phyloP scores from a whole-genome alignment of 2,888 invertebrate genomes.

The Oligia fasciuncula region DNA sequence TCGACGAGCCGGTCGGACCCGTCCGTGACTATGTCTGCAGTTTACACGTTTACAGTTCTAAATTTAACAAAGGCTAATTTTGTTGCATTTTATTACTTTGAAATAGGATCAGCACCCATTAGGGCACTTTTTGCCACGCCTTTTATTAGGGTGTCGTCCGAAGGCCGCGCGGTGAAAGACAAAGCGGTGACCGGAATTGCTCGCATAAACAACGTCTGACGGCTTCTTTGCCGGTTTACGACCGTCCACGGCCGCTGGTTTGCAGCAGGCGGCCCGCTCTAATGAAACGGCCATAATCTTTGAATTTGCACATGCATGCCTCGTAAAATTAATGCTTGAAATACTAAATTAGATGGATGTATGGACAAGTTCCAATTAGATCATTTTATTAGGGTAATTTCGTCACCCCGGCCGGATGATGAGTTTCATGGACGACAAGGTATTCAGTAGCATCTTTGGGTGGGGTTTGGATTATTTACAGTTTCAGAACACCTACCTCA shows the following conservation, averaged over 20 bases:
- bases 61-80: conserved; percentile 88
- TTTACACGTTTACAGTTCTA: conserved; percentile 83
- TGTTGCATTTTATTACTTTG: conserved; percentile 89
- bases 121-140: conserved; percentile 88
- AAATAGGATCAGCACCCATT: conserved; percentile 89
- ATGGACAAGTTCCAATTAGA: conserved; percentile 28
- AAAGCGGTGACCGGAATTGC: conserved; percentile 87
- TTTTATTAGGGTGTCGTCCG: conserved; percentile 90
- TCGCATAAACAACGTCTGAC: conserved; percentile 88
- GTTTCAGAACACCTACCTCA: neutral
- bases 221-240: conserved; percentile 86
- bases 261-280: conserved; percentile 60
- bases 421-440: conserved; percentile 1
- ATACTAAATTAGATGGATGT: conserved; percentile 27
- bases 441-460: neutral
- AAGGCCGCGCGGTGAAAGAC: conserved; percentile 87
- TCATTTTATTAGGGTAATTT: conserved; percentile 24
- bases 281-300: conserved; percentile 52
- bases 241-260: conserved; percentile 64
- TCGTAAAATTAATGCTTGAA: conserved; percentile 39
- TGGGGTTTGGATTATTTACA: neutral
- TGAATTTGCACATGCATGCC: conserved; percentile 47
- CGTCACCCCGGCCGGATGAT: neutral
- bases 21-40: conserved; percentile 75
- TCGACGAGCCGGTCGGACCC: conserved; percentile 73